These are phyloP conservation scores for Tragulus kanchil DNA, from an alignment of 2,113 vertebrate genomes.

Conservation along the genomic window DNA sequence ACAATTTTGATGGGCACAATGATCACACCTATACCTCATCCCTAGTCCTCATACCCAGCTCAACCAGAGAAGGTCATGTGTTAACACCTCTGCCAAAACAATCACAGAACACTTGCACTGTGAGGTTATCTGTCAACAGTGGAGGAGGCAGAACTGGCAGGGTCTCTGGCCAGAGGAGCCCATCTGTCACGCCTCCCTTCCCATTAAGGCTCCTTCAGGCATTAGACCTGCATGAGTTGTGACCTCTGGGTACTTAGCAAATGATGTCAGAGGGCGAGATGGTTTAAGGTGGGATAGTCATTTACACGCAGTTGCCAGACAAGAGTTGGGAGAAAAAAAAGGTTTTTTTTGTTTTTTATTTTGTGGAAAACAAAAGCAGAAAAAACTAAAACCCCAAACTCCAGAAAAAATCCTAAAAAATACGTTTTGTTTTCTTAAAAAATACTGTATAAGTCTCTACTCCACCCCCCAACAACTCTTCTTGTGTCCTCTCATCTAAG, in stretches of 20 bases:
- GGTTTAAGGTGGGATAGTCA: conserved; percentile 17
- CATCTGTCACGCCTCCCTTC: background rate
- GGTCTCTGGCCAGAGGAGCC: background rate
- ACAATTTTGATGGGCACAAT: background rate
- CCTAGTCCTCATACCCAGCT: background rate
- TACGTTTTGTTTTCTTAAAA: conserved; percentile 81
- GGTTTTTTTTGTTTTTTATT: conserved; percentile 65
- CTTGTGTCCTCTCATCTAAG: conserved; percentile 65
- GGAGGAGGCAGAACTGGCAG: background rate
- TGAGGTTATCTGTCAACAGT: background rate
- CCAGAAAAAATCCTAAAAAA: conserved; percentile 85
- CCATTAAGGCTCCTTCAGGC: background rate
- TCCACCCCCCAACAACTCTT: conserved; percentile 53
- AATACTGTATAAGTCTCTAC: conserved; percentile 84
- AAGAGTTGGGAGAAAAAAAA: conserved; percentile 70
- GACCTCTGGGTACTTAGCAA: background rate
- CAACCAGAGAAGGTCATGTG: background rate
- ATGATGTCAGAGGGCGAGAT: background rate
- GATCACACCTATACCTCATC: background rate
- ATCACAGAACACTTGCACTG: background rate
- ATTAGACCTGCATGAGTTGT: background rate
- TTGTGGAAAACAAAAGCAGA: conserved; percentile 82
- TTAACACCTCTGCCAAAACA: background rate
- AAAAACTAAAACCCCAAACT: conserved; percentile 82
- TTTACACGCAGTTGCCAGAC: conserved; percentile 66